A percentile compares a stretch with the other conserved stretches of the same genome.
Conservation (phyloP, 2,113 vertebrate species). For the Tetraodon nigroviridis region DNA sequence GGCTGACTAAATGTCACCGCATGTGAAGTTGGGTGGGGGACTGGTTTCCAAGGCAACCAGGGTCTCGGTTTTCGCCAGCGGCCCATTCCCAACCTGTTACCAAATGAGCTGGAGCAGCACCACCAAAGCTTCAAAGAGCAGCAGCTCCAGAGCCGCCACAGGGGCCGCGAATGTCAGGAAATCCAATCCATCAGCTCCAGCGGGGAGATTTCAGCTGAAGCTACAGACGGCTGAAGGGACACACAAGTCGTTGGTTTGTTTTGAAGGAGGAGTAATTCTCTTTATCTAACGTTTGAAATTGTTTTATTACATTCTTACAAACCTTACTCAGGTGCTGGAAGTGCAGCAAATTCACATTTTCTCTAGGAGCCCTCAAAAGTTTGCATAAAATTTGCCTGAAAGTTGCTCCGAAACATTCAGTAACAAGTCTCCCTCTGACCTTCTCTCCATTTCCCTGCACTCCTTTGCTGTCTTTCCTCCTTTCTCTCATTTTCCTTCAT, state of each 20-base stretch:
- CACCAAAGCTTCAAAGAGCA: slow-evolving; percentile 78
- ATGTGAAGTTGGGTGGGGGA: slow-evolving; percentile 62
- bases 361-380: slow-evolving; percentile 55
- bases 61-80: slow-evolving; percentile 87
- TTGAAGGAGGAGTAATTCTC: not conserved
- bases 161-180: slow-evolving; percentile 85
- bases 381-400: slow-evolving; percentile 65
- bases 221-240: slow-evolving; percentile 34
- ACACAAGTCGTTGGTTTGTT: slow-evolving; percentile 21
- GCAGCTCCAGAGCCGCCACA: slow-evolving; percentile 63
- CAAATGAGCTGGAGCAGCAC: slow-evolving; percentile 81
- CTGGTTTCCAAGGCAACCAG: slow-evolving; percentile 80
- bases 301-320: slow-evolving; percentile 27
- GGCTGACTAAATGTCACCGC: slow-evolving; percentile 70
- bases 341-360: slow-evolving; percentile 46
- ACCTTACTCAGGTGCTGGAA: slow-evolving; percentile 21
- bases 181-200: slow-evolving; percentile 73
- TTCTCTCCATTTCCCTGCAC: slow-evolving; percentile 37
- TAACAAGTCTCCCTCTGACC: slow-evolving; percentile 39
- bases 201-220: slow-evolving; percentile 51
- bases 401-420: slow-evolving; percentile 44
- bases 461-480: slow-evolving; percentile 55
- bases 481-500: slow-evolving; percentile 36
- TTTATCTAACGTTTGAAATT: not conserved
- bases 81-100: slow-evolving; percentile 94